Base-by-base conservation (phyloP, 2,113 vertebrate genomes). In the Miniopterus natalensis region DNA sequence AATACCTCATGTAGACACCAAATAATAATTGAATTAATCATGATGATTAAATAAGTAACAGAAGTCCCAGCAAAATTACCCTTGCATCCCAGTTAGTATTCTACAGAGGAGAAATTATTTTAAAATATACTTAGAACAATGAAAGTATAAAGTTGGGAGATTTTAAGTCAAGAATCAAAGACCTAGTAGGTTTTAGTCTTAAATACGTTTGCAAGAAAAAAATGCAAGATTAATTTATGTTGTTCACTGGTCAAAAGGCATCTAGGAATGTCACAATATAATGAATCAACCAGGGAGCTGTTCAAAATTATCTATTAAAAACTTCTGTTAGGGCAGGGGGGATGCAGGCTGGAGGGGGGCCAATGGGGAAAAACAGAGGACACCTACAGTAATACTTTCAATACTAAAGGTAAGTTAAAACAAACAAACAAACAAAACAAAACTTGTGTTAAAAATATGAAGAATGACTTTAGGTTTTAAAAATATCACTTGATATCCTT, bases 261-360 rank as follows among this genome's bases (percentile, higher is more conserved):
- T 65, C 15, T 84, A 93, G 66, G 25, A 79, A 80, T 51, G 74
- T 77, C 29, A 88, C 6, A 73, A 79, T 77, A 65, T 49, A 89
- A 73, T 79, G 13, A 79, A 73, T 73, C 5, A 8, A 71, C 8
- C 11, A 59, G 25, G 27, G 17, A 95, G 23, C 27, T 85, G 14
- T 73, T 93, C 65, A 90, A 93, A 95, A 92, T 84, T 63, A 84
- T 71, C 29, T 84, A 92, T 36, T 84, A 59, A 83, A 89, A 85
- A 66, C 2, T 89, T 49, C 9, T 55, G 29, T 75, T 89, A 84
- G 36, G 36, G 36, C 36, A 36, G 36, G 36, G 36, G 36, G 36
- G 36, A 36, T 36, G 36, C 36, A 36, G 36, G 36, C 36, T 36
- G 36, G 36, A 36, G 36, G 36, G 36, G 36, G 36, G 36, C 36